Evolutionary conservation across 2,888 invertebrate genomes (phyloP).

Genomic region (Aphidoletes aphidimyza): DNA sequence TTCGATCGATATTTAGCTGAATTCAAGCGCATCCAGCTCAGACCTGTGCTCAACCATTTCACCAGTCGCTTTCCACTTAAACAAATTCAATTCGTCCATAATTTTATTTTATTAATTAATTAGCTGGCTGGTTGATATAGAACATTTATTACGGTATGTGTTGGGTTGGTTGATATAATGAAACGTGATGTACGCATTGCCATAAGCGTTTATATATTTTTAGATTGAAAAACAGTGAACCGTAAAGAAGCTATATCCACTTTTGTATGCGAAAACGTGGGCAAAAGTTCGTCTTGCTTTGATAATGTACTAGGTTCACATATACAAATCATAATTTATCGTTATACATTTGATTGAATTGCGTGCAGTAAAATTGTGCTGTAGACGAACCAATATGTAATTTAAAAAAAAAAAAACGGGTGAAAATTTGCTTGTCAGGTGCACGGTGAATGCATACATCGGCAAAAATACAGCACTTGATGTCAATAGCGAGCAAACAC

Average conservation of each 20-base stretch:
- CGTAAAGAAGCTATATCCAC: no score
- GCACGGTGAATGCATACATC: not conserved
- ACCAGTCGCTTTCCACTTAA: not conserved
- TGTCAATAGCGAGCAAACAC: not conserved
- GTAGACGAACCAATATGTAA: not conserved
- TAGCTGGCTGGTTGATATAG: not conserved
- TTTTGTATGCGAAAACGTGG: not conserved
- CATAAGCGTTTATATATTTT: no score
- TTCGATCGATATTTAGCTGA: not conserved
- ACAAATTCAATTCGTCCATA: conserved; percentile 5
- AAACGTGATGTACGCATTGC: not conserved
- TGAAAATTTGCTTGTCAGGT: conserved; percentile 28
- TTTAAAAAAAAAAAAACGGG: no score
- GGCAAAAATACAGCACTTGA: not conserved
- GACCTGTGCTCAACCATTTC: not conserved
- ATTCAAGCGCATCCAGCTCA: not conserved
- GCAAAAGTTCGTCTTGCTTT: not conserved
- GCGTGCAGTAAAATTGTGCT: not conserved
- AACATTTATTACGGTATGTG: not conserved
- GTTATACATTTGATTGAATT: conserved; percentile 15
- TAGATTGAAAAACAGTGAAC: no score
- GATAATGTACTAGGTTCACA: not conserved
- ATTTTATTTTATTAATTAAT: conserved; percentile 44
- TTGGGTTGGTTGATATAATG: not conserved
- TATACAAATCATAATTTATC: not conserved